Evolutionary conservation across 2,797 vertebrate species (phyloP).

Genomic region (Oophaga sylvatica): DNA sequence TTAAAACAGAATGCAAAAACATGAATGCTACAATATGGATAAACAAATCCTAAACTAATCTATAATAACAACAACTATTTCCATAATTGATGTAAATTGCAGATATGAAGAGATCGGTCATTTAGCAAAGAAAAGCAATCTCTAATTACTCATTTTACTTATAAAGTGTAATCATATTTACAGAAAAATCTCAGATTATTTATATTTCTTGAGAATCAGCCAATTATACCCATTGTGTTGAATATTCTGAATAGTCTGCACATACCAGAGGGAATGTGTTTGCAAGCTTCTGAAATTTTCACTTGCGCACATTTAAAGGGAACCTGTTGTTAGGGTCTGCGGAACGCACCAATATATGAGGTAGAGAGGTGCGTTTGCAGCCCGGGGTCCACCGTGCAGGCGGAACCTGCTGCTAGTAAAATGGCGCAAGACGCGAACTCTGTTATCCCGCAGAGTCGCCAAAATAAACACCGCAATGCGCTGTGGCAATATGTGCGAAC

Average conservation of each 20-base stretch:
- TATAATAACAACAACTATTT: conserved; percentile 21
- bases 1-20: not conserved
- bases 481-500: no score
- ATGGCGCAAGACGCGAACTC: no score
- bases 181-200: not conserved
- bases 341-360: no score
- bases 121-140: conserved; percentile 18
- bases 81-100: conserved; percentile 32
- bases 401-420: no score
- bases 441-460: no score
- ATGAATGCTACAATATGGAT: not conserved
- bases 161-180: conserved; percentile 30
- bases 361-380: no score
- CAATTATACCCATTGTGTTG: not conserved
- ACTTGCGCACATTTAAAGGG: no score
- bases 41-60: conserved; percentile 19
- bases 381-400: no score
- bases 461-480: no score
- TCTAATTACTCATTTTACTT: conserved; percentile 11
- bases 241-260: not conserved
- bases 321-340: no score
- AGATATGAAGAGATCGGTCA: conserved; percentile 8
- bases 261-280: not conserved
- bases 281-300: not conserved
- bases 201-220: not conserved